phyloP scores from a whole-genome alignment of 2,113 vertebrate species.

The Thamnaconus septentrionalis region DNA sequence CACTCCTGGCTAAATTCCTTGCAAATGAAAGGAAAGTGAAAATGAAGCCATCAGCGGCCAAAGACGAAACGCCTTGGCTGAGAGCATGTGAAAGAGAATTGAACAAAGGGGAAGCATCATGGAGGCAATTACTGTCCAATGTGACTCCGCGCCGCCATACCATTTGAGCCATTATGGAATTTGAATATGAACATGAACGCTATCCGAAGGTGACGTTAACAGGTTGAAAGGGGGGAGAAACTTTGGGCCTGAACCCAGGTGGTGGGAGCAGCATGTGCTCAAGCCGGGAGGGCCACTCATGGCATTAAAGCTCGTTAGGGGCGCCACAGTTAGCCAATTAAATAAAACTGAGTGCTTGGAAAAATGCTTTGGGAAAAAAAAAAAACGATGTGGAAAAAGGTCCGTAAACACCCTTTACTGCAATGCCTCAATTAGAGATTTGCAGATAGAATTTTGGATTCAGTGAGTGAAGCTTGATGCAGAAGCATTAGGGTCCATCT shows the following conservation, averaged over 20 bases:
- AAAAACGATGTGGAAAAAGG: constrained; percentile 10
- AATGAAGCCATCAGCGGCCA: neutral
- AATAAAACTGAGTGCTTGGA: constrained; percentile 35
- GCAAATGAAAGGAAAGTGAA: neutral
- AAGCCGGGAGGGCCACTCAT: constrained; percentile 29
- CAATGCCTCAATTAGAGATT: constrained; percentile 3
- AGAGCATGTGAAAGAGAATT: neutral
- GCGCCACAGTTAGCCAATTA: constrained; percentile 33
- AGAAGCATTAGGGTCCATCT: constrained; percentile 10
- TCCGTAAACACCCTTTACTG: constrained; percentile 18
- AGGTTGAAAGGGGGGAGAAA: constrained; percentile 45
- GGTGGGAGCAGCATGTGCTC: constrained; percentile 20
- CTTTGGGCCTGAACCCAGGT: constrained; percentile 13
- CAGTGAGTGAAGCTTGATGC: constrained; percentile 25
- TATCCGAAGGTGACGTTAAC: constrained; percentile 40
- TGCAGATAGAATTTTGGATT: constrained; percentile 31
- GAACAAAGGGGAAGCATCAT: neutral
- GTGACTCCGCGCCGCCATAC: constrained; percentile 14
- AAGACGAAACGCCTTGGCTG: neutral
- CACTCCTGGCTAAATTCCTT: too few relatives aligned
- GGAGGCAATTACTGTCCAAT: neutral
- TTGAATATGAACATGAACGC: constrained; percentile 27
- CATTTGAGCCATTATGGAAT: constrained; percentile 32
- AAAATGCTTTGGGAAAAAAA: constrained; percentile 29
- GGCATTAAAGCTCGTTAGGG: constrained; percentile 46